Evolutionary conservation across 1,140 invertebrate species (phyloP), one percentile per base, ranked within the genome.

Genomic region (Sitophilus oryzae): DNA sequence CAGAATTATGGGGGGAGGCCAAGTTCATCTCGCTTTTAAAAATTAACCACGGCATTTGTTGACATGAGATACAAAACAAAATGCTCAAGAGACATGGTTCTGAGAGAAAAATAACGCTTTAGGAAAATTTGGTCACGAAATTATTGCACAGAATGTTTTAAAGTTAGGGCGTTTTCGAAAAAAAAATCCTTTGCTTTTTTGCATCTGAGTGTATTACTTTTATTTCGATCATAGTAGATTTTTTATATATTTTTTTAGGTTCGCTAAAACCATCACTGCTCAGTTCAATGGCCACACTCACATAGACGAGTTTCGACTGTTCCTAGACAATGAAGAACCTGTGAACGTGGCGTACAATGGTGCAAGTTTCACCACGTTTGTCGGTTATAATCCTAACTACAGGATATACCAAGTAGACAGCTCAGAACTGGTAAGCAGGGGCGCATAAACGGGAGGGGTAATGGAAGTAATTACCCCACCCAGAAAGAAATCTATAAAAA

Each of bases 241-340:
- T 37, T 36, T n/a, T 49, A 11, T 23, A 25, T 2, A 15, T 30
- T 44, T 19, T 71, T 72, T 54, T 59, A 83, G 66, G 52, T 67
- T 66, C 43, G 34, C 60, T 0, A 68, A 79, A 22, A 89, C 81
- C 2, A 86, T 92, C 20, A 71, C 74, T 0, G 89, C 77, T 1
- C 85, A 91, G 67, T 92, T 91, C 67, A 88, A 87, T 61, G 89
- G 89, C 0, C 89, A 92, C 61, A 83, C 83, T 2, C 89, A 92
- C 61, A 79, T 76, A n/a, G 88, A 91, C 62, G 83, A 88, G 63
- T 77, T 89, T 47, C 76, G 78, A 36, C 70, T 91, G 21, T 82
- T 80, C 69, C 87, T 85, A 61, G 69, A 80, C 18, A 18, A 20
- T n/a, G 11, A 45, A 16, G 67, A 66, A 50, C 51, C 62, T 8